These are phyloP conservation scores for Mesembrinibis cayennensis DNA, from an alignment of 2,113 vertebrate genomes.

Conservation along the genomic window DNA sequence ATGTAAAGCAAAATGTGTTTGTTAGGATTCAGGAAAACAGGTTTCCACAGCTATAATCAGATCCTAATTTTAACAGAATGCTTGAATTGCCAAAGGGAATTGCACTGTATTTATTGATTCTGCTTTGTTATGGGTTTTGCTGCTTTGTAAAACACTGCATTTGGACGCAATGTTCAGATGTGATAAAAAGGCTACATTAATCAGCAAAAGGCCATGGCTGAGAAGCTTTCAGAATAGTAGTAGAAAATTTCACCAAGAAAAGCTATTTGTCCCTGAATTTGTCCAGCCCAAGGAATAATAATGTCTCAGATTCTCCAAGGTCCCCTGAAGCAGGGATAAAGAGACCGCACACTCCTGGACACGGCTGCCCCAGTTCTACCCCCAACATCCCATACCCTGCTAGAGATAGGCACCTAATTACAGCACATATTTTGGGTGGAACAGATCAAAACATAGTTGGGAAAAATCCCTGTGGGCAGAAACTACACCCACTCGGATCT, in stretches of 20 bases:
- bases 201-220: conserved; percentile 50
- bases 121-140: conserved; percentile 52
- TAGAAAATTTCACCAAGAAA: conserved; percentile 16
- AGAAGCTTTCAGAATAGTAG: background rate
- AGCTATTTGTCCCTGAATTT: background rate
- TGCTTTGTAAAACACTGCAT: conserved; percentile 45
- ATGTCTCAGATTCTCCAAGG: background rate
- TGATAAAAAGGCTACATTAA: conserved; percentile 51
- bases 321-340: background rate
- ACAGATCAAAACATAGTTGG: background rate
- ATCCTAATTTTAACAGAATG: conserved; percentile 59
- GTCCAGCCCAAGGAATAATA: background rate
- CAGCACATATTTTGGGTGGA: background rate
- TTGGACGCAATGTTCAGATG: conserved; percentile 32
- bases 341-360: background rate
- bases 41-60: conserved; percentile 60
- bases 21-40: conserved; percentile 40
- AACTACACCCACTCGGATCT: background rate
- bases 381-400: background rate
- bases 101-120: conserved; percentile 66
- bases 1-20: conserved; percentile 49
- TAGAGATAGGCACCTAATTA: background rate
- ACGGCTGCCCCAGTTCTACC: background rate
- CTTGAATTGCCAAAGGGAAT: conserved; percentile 13
- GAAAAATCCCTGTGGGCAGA: background rate